A percentile compares a stretch with the other conserved stretches of the same genome.
These are phyloP conservation scores for Dendronephthya gigantea DNA, from an alignment of 64 coral and sea anemone genomes.

Conservation along the genomic window DNA sequence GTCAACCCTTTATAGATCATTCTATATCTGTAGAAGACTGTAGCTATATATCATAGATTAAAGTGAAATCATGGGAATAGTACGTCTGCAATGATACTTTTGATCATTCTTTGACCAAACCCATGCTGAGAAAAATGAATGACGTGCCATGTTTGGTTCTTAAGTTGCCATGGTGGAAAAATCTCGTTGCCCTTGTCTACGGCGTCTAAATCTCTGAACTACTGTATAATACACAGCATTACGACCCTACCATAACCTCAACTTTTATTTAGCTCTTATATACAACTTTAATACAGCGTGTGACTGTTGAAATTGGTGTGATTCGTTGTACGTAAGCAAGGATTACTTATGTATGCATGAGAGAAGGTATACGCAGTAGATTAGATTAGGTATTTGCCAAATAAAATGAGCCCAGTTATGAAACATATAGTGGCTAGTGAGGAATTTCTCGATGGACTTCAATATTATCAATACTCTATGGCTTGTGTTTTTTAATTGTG, in stretches of 20 bases:
- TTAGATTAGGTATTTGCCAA: not conserved
- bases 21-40: too few relatives aligned
- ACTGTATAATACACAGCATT: not conserved
- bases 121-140: not conserved
- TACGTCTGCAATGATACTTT: not conserved
- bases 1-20: too few relatives aligned
- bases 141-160: not conserved
- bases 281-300: too few relatives aligned
- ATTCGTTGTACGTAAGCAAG: not conserved
- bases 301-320: too few relatives aligned
- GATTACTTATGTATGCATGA: conserved; percentile 18
- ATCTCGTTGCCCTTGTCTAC: conserved; percentile 12
- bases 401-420: not conserved
- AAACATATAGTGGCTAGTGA: too few relatives aligned
- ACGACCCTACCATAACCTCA: not conserved
- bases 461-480: too few relatives aligned
- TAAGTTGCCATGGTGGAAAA: conserved; percentile 18
- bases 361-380: not conserved
- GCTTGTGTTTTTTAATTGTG: not conserved
- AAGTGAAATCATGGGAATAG: too few relatives aligned
- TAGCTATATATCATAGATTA: too few relatives aligned
- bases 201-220: not conserved
- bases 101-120: not conserved
- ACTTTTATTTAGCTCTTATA: too few relatives aligned
- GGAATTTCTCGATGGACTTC: too few relatives aligned